Evolutionary conservation across 2,797 vertebrate genomes (phyloP).

Genomic region (Spea hammondii): DNA sequence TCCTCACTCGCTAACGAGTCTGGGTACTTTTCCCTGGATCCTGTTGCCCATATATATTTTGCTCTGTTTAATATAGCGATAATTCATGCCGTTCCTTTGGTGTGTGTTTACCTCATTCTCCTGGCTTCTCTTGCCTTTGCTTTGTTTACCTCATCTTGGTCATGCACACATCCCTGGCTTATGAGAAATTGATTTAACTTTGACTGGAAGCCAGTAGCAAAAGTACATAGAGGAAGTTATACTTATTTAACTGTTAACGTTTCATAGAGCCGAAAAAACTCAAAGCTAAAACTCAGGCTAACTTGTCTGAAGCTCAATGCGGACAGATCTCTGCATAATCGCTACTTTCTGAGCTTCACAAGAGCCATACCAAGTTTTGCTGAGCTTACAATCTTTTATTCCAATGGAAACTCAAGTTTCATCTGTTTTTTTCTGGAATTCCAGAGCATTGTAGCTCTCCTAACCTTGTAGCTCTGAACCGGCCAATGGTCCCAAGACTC

Average conservation of each 20-base stretch:
- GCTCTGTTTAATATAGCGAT: slow-evolving; percentile 25
- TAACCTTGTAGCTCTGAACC: too few species aligned
- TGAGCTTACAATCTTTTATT: too few species aligned
- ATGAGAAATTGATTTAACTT: slow-evolving; percentile 32
- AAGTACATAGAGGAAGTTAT: slow-evolving; percentile 18
- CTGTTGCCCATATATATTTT: neutral
- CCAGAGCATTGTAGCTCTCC: too few species aligned
- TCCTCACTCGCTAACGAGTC: too few species aligned
- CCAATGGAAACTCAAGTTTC: too few species aligned
- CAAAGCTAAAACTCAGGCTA: too few species aligned
- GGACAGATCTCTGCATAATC: too few species aligned
- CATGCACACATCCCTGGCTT: slow-evolving; percentile 19
- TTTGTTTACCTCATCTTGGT: slow-evolving; percentile 33
- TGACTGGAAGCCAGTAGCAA: slow-evolving; percentile 39
- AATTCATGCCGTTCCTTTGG: slow-evolving; percentile 16
- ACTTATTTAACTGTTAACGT: slow-evolving; percentile 9
- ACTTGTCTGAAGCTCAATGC: too few species aligned
- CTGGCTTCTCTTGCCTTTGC: neutral
- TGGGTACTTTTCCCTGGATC: neutral
- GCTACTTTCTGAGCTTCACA: too few species aligned
- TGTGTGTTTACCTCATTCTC: slow-evolving; percentile 17
- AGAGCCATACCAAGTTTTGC: too few species aligned
- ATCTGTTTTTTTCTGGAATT: too few species aligned
- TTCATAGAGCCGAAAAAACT: neutral
- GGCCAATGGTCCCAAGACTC: too few species aligned